Evolutionary conservation across 2,113 vertebrate species (phyloP).

Genomic region (Rhagologus leucostigma): DNA sequence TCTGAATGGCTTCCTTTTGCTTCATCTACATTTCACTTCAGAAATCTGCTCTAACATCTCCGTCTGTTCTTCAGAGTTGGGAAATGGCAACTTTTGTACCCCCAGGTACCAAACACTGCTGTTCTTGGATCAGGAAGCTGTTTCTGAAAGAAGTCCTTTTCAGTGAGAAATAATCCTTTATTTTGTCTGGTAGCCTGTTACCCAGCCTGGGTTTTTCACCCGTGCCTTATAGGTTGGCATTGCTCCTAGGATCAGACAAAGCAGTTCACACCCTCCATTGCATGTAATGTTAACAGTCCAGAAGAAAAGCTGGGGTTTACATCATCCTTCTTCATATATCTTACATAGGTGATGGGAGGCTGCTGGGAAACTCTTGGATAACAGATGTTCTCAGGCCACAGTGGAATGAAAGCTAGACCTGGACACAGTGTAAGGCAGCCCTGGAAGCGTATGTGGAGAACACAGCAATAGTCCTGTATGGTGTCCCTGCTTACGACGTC

Average conservation of each 20-base stretch:
- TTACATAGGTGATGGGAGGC: neutral
- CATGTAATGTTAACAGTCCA: neutral
- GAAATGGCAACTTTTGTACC: neutral
- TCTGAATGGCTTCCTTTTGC: neutral
- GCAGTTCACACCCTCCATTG: neutral
- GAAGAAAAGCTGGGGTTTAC: neutral
- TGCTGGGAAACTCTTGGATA: neutral
- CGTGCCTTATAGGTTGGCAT: neutral
- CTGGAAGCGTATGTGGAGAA: neutral
- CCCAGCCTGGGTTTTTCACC: neutral
- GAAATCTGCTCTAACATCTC: neutral
- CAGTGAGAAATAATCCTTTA: neutral
- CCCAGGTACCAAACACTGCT: neutral
- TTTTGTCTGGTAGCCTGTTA: neutral
- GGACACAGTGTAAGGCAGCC: neutral
- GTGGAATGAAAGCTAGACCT: neutral
- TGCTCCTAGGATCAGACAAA: neutral
- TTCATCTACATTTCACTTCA: neutral
- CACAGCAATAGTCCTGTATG: neutral
- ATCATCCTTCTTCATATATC: neutral
- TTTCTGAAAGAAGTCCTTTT: neutral
- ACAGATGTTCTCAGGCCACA: neutral
- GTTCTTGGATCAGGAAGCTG: neutral
- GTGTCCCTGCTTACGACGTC: neutral
- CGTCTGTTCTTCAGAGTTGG: neutral